Conservation (phyloP, 2,113 vertebrate genomes). For the Onychostoma macrolepis region DNA sequence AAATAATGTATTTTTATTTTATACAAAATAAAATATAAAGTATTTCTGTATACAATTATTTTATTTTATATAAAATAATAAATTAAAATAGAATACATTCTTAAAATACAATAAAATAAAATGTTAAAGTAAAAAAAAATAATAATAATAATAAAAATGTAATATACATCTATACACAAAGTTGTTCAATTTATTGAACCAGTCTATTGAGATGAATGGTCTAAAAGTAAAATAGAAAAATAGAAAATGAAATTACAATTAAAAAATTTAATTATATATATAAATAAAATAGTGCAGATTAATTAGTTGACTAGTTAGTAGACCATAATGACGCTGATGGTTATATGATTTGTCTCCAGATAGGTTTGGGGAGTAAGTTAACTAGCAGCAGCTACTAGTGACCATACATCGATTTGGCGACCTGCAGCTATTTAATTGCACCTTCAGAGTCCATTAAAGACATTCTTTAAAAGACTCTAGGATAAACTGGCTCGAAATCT, state of each 20-base stretch:
- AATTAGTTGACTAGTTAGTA: background rate
- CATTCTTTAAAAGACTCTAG: background rate
- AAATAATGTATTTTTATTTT: no score
- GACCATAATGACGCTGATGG: background rate
- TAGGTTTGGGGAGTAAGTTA: background rate
- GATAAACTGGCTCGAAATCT: constrained; percentile 13
- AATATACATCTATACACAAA: background rate
- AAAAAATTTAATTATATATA: background rate
- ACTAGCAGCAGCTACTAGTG: background rate
- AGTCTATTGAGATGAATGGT: background rate
- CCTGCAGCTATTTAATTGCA: background rate
- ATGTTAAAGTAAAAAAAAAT: no score
- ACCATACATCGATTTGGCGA: background rate
- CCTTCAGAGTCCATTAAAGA: constrained; percentile 8
- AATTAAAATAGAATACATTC: background rate
- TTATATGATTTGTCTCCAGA: background rate
- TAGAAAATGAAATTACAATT: background rate
- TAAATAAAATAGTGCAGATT: background rate
- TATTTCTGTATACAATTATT: no score
- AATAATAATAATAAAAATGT: background rate
- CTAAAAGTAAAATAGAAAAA: background rate
- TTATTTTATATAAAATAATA: background rate
- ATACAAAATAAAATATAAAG: background rate
- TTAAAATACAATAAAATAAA: background rate
- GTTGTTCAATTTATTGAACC: background rate